A percentile compares a stretch with the other conserved stretches of the same genome.
phyloP scores from a whole-genome alignment of 2,797 vertebrate species.

The Aythya fuligula region DNA sequence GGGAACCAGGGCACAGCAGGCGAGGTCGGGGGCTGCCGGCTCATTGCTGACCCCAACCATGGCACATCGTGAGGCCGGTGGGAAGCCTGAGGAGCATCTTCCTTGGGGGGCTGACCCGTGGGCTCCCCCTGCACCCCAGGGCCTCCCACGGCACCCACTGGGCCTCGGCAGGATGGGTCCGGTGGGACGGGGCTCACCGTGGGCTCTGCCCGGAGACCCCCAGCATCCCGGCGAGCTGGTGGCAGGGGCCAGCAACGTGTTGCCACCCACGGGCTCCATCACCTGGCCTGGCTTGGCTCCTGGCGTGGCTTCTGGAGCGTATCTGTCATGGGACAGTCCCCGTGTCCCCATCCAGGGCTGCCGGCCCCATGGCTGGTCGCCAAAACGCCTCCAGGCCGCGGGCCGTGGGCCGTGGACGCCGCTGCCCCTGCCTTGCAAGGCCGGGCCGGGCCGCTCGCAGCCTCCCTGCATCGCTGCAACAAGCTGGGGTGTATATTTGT shows the following conservation, averaged over 20 bases:
- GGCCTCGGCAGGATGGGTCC: not conserved
- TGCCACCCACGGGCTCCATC: too few species aligned
- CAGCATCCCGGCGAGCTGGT: not conserved
- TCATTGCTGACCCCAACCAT: not conserved
- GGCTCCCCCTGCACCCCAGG: accelerated
- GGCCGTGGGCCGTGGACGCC: too few species aligned
- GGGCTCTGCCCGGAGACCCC: not conserved
- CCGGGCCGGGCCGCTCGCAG: not conserved
- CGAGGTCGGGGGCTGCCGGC: not conserved
- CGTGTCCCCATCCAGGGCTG: not conserved
- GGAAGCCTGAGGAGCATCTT: not conserved
- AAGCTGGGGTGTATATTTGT: not conserved
- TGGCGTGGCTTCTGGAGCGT: not conserved
- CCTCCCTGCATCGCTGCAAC: not conserved
- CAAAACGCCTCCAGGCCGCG: not conserved
- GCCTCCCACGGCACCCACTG: accelerated
- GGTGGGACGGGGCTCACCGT: accelerated
- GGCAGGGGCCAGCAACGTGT: not conserved
- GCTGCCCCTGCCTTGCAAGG: not conserved
- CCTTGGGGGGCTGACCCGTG: not conserved
- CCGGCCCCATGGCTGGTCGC: not conserved
- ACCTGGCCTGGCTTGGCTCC: not conserved
- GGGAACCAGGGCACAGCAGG: not conserved
- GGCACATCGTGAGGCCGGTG: not conserved
- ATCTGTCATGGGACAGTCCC: too few species aligned